Percentiles rank a stretch among this genome's conserved stretches.
These are phyloP conservation scores for Neuroscelio doddi DNA, from an alignment of 2,888 invertebrate genomes.

Conservation along the genomic window DNA sequence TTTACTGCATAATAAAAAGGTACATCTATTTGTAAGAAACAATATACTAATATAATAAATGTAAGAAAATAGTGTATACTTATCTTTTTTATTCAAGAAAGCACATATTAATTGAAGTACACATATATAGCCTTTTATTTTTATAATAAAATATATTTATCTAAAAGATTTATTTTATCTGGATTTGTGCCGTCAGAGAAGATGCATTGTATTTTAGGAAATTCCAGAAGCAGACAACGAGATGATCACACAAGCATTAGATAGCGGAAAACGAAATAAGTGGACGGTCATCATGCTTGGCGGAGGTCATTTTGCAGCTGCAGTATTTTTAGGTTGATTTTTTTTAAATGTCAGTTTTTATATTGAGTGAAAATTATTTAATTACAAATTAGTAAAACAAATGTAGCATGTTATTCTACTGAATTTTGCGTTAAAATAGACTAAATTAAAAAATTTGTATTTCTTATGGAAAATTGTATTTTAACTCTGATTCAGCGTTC, in stretches of 20 bases:
- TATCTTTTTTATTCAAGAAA: no score
- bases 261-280: constrained; percentile 71
- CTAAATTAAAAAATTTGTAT: no score
- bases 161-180: no score
- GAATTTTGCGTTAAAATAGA: no score
- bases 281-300: constrained; percentile 89
- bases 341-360: no score
- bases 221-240: constrained; percentile 64
- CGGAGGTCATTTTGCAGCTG: constrained; percentile 88
- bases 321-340: constrained; percentile 76
- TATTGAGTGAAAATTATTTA: not conserved
- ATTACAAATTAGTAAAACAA: not conserved
- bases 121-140: no score
- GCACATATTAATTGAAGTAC: no score
- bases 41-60: no score
- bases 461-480: no score
- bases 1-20: constrained; percentile 82
- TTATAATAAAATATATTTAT: no score
- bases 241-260: constrained; percentile 64
- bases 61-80: no score
- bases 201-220: constrained; percentile 70
- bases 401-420: constrained; percentile 34
- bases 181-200: constrained; percentile 52
- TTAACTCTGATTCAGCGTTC: no score
- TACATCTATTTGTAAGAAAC: constrained; percentile 52